Evolutionary conservation across 2,888 invertebrate species (phyloP), one percentile per base, ranked within the genome.

Genomic region (Elysia crispata): DNA sequence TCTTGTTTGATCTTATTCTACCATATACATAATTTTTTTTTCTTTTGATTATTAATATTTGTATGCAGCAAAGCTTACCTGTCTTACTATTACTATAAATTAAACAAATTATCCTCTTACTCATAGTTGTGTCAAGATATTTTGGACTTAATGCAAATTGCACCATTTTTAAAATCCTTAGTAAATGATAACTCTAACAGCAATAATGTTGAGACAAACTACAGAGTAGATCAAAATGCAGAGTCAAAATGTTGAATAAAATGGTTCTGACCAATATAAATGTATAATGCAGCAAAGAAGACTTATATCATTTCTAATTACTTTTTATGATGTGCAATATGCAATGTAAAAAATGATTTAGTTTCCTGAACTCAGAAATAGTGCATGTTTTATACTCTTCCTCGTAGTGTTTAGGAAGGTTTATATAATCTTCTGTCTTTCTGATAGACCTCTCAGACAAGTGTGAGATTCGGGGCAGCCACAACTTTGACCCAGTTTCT

Each of bases 401-500:
- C 41, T 41, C 11, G 41, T 41, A 41, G 11, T 41, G 11, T 41
- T 11, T 70, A 41, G 33, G 13, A 33, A 70, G 11, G 70, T 25
- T 18, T 23, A 18, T 66, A 25, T 6, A 28, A 3, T 23, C 5
- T 6, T 60, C 8, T 60, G 6, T 15, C 60, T 3, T 23, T 15
- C 20, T 23, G 20, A 20, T 6, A 23, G 60, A 20, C 66, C 3
- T 23, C 18, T 1, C 3, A 20, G 66, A 28, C 28, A 3, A 23
- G 41, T 15, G 49, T 66, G 23, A 31, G 49, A 20, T 6, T 80
- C 5, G 80, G 80, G 3, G 70, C 76, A 6, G 66, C 62, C 28
- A 31, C 70, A 18, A 62, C 76, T 1, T 66, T 80, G 49, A 80
- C 76, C 33, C 23, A 33, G 6, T 62, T 76, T 18, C 30, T 76